Evolutionary conservation across 2,888 invertebrate genomes (phyloP).

Genomic region (Dastarcus helophoroides): DNA sequence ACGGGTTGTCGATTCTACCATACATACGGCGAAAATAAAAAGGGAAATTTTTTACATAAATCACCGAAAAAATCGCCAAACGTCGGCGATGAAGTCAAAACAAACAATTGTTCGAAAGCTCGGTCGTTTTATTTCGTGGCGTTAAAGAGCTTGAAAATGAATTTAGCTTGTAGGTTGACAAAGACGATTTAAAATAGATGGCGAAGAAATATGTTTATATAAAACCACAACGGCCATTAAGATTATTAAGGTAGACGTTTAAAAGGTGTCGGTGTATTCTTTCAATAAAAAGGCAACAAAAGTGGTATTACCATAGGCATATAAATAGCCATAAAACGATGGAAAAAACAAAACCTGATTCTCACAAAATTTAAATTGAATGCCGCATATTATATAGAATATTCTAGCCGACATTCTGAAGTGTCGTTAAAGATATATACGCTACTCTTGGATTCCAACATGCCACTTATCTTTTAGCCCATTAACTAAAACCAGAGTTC

Average conservation of each 20-base stretch:
- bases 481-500: slow-evolving; percentile 31
- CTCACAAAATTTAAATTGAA: slow-evolving; percentile 35
- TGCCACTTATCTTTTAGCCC: slow-evolving; percentile 28
- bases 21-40: too few relatives aligned
- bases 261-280: slow-evolving; percentile 22
- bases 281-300: slow-evolving; percentile 26
- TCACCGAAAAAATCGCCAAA: too few relatives aligned
- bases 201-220: slow-evolving; percentile 19
- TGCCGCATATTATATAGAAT: slow-evolving; percentile 34
- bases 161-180: too few relatives aligned
- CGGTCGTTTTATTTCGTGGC: too few relatives aligned
- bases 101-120: too few relatives aligned
- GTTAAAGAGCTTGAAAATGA: too few relatives aligned
- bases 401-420: slow-evolving; percentile 32
- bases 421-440: slow-evolving; percentile 33
- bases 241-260: slow-evolving; percentile 23
- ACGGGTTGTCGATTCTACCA: too few relatives aligned
- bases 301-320: slow-evolving; percentile 32
- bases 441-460: slow-evolving; percentile 28
- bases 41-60: too few relatives aligned
- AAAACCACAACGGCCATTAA: slow-evolving; percentile 23
- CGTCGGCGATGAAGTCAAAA: too few relatives aligned
- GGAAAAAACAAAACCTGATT: slow-evolving; percentile 30
- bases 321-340: slow-evolving; percentile 33
- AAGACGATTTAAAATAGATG: too few relatives aligned